Evolutionary conservation across 2,797 vertebrate genomes (phyloP), one percentile per base, ranked within the genome.

Genomic region (Pangasius sanitwongsei): DNA sequence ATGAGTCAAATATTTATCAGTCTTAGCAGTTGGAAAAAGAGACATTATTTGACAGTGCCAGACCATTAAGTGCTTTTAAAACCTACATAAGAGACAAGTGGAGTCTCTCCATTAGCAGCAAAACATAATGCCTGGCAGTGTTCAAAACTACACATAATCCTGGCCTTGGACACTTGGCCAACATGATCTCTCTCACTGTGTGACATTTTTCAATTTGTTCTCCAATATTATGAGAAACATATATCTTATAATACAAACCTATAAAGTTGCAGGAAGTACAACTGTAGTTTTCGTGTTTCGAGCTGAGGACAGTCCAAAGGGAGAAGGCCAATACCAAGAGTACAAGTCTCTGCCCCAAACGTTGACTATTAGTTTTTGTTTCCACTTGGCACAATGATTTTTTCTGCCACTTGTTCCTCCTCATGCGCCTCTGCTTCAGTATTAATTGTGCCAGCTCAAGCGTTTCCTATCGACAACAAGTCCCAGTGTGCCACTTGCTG

Each of bases 51-150:
- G 91, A 90, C 91, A 92, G 89, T 92, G 91, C 91, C 89, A 93
- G 92, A 92, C 89, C 90, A 90, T 85, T 92, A 93, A 94, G 94
- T 94, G 91, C 93, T 92, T 91, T 94, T 91, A 92, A 92, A 89
- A 93, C 92, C 86, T 89, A 89, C 84, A 55, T 86, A 92, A 90
- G 91, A 93, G 92, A 93, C 91, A 88, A 91, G 87, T 41, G 0
- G 74, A 83, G 83, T 92, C 86, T 87, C 91, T 91, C 80, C 55
- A 41, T 91, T 87, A 90, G 90, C 88, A 92, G 92, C 89, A 90
- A 92, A 92, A 89, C 90, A 91, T 84, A 92, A 92, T 89, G 89
- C 93, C 93, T 95, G 94, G 93, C 94, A 94, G 93, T 94, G 93
- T 89, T 92, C 84, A 91, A 88, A 89, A 91, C 89, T 89, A 90